Base-by-base conservation (phyloP, 1,140 invertebrate genomes). In the Drosophila sp. region DNA sequence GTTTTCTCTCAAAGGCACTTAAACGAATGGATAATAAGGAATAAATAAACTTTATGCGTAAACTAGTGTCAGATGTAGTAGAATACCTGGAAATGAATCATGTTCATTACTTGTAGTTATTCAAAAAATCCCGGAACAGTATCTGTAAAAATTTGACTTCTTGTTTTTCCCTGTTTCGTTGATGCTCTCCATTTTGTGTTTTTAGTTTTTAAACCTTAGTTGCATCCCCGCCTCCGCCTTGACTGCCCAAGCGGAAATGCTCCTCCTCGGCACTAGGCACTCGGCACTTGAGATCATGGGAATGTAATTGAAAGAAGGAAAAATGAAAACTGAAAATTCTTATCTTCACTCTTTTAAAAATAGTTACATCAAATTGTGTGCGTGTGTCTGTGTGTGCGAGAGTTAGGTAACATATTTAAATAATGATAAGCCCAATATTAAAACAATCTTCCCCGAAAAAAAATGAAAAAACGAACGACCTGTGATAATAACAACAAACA, bases 351-450 rank as follows among this genome's bases (percentile, higher is more conserved):
- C 3, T 50, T 27, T 50, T 50, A 2, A 25, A 7, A 50, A 6
- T 10, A 23, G 7, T 54, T 61, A 27, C 32, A 17, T 61, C 25
- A 23, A 41, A 30, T 23, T 29, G 35, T 41, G 8, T 25, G 17
- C 23, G 44, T 7, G 44, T 23, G 35, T 25, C 23, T 50, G 44
- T 50, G 7, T 27, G 44, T 10, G 23, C 4, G 23, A 1, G 44
- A 50, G 44, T 7, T 27, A 86, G 83, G 82, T 86, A 86, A 86
- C 86, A 87, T 86, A 86, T 86, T 86, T 86, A 67, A 86, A 86
- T 86, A 86, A 86, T 86, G 82, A 86, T 86, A 86, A 83, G 76
- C 77, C 71, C 60, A 72, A 74, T 62, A 72, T 17, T 17, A 66
- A 77, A 77, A 60, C 17, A 54, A 72, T 69, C 44, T 50, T 50